Conservation (phyloP, 2,888 invertebrate species). For the Oscheius myriophilus region DNA sequence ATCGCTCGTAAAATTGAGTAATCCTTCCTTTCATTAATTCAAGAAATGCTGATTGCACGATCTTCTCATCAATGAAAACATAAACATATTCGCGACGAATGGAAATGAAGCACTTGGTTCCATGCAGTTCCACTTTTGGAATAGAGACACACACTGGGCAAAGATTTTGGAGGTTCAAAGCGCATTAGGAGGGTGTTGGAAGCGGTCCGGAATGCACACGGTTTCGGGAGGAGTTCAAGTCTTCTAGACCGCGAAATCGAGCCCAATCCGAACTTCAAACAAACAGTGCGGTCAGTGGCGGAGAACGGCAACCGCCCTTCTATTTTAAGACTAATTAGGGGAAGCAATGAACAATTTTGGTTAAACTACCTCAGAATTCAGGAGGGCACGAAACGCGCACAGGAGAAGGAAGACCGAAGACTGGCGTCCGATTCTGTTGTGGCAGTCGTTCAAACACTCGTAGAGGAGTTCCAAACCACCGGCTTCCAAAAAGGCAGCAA, state of each 20-base stretch:
- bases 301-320: slow-evolving; percentile 12
- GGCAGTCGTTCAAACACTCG: slow-evolving; percentile 50
- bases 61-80: too few species aligned
- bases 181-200: too few species aligned
- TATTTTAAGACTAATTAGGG: not conserved
- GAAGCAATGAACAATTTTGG: not conserved
- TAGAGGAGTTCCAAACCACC: slow-evolving; percentile 55
- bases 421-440: slow-evolving; percentile 41
- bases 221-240: slow-evolving; percentile 6
- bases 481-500: slow-evolving; percentile 55
- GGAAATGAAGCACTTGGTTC: too few species aligned
- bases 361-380: slow-evolving; percentile 63
- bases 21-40: too few species aligned
- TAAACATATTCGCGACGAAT: too few species aligned
- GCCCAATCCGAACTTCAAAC: slow-evolving; percentile 27
- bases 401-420: slow-evolving; percentile 58
- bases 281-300: slow-evolving; percentile 25
- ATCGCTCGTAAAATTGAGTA: too few species aligned
- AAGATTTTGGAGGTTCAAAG: too few species aligned
- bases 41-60: too few species aligned
- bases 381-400: slow-evolving; percentile 61
- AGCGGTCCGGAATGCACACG: slow-evolving; percentile 22
- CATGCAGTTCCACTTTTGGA: too few species aligned
- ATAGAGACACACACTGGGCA: too few species aligned
- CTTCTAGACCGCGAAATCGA: slow-evolving; percentile 29